Evolutionary conservation across 2,888 invertebrate genomes (phyloP), one percentile per base, ranked within the genome.

Genomic region (Druceiella hillmani): DNA sequence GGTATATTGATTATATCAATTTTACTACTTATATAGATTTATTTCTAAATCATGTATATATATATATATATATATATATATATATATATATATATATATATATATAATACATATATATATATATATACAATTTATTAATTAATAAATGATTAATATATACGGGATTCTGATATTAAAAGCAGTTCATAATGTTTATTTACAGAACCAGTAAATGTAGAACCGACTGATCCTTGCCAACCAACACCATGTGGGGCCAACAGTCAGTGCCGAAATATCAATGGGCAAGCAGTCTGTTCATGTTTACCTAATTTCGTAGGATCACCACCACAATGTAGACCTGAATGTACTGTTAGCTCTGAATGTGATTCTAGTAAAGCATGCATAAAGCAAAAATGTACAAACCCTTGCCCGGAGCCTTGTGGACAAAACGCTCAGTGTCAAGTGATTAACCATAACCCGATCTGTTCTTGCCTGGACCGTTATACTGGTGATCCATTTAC

Each of bases 231-330:
- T 1, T 87, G 86, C 52, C 58, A 69, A 36, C 84, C 83, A 20
- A 78, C 79, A 33, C 85, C 81, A n/a, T 87, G 87, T 60, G 87
- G 85, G n/a, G 60, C 73, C 6, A 82, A 83, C 54, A 81, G 87
- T 15, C 76, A 82, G 50, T 89, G 88, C 54, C 77, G 79, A 48
- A 80, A 81, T 54, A 62, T 76, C 4, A 83, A 85, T 49, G 69
- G 70, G 34, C 81, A 83, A 63, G 80, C 82, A 1, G 76, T 82
- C 7, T 87, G 86, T 54, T 81, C 82, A 10, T 87, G 87, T 54
- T 65, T 79, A 45, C 62, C 75, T n/a, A 74, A 74, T 44, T 81
- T 75, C 54, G 64, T 78, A 33, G 84, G 84, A 29, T 73, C 68
- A 47, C 83, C 81, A n/a, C 81, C 82, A 31, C 64, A 69, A 29